phyloP scores from a whole-genome alignment of 2,113 vertebrate species.

The Pterophyllum scalare region DNA sequence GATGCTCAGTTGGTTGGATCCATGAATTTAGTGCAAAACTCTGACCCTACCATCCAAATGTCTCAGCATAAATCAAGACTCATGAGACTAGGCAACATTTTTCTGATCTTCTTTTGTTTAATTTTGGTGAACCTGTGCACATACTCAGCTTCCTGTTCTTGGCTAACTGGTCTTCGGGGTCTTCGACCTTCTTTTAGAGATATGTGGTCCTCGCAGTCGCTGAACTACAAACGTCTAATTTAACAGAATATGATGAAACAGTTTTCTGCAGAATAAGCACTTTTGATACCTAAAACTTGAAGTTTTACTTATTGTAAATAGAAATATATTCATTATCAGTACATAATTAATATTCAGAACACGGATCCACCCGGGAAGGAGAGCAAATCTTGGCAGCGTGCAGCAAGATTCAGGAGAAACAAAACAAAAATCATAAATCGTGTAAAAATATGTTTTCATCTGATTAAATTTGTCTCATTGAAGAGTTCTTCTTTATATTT shows the following conservation, averaged over 20 bases:
- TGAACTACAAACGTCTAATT: not conserved
- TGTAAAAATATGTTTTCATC: fast-evolving
- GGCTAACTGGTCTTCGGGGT: not conserved
- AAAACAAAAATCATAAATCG: not conserved
- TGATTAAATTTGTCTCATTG: not conserved
- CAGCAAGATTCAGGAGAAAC: not conserved
- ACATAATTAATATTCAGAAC: not conserved
- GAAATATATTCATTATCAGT: not conserved
- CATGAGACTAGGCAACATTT: not conserved
- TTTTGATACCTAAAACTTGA: not conserved
- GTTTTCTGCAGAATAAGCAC: not conserved
- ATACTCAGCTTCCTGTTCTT: too few relatives aligned
- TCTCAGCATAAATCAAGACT: not conserved
- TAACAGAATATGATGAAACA: not conserved
- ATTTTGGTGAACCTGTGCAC: too few relatives aligned
- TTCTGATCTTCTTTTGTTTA: too few relatives aligned
- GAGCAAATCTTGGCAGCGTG: too few relatives aligned
- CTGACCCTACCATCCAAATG: not conserved
- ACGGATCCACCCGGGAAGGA: not conserved
- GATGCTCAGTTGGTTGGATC: not conserved
- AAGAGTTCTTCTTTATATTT: too few relatives aligned
- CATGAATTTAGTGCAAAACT: too few relatives aligned
- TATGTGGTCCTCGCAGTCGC: not conserved
- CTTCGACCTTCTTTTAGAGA: not conserved
- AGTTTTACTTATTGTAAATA: not conserved